Conservation (phyloP, 2,888 invertebrate species). For the Macroteleia sp. region DNA sequence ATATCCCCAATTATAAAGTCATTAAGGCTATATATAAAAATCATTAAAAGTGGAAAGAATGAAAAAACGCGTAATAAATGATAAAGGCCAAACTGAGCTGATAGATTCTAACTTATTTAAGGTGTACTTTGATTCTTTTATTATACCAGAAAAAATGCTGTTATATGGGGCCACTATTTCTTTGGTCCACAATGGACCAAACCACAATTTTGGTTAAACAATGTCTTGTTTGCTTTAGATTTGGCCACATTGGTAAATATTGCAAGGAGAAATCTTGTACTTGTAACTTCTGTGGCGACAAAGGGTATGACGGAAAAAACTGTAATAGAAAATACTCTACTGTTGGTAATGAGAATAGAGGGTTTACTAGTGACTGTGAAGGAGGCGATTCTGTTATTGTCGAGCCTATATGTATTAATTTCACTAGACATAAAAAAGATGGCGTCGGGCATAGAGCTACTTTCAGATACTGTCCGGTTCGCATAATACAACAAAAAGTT, state of each 20-base stretch:
- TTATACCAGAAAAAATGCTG: constrained; percentile 9
- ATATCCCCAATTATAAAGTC: background rate
- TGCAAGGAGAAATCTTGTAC: background rate
- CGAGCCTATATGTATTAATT: background rate
- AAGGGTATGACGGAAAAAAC: too few relatives aligned
- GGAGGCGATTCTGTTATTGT: too few relatives aligned
- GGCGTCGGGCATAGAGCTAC: background rate
- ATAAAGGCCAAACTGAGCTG: background rate
- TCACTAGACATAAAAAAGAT: background rate
- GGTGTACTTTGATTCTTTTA: background rate
- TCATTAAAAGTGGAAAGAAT: constrained; percentile 17
- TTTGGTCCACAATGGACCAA: background rate
- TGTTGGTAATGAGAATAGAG: too few relatives aligned
- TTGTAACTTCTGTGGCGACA: constrained; percentile 5
- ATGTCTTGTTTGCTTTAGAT: constrained; percentile 9
- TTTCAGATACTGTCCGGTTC: background rate
- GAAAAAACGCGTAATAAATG: background rate
- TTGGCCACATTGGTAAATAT: constrained; percentile 6
- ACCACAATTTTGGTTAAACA: constrained; percentile 7
- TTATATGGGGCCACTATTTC: background rate
- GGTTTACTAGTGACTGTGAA: too few relatives aligned
- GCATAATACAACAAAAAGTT: background rate
- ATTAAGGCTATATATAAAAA: background rate
- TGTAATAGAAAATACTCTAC: too few relatives aligned
- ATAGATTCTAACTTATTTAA: background rate